Percentiles rank a stretch among this genome's conserved stretches.
phyloP scores from a whole-genome alignment of 1,140 invertebrate genomes.

The Frieseomelitta varia region DNA sequence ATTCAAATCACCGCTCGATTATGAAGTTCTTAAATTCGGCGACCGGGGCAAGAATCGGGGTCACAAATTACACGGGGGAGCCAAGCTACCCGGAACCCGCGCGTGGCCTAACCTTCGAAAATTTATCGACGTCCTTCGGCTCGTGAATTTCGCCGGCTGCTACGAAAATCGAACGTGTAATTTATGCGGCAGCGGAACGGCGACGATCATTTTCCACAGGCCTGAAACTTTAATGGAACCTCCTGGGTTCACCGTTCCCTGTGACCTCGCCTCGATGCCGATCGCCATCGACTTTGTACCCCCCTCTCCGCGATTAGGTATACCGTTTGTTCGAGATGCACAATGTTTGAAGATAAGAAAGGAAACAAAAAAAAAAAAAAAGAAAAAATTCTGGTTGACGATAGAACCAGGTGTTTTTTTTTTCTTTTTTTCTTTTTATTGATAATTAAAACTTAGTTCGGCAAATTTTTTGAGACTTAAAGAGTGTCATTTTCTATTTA shows the following conservation, averaged over 20 bases:
- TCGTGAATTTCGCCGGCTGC: constrained; percentile 59
- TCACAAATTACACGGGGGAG: constrained; percentile 61
- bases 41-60: constrained; percentile 31
- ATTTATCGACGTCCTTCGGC: constrained; percentile 57
- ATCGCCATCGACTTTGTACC: neutral
- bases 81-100: constrained; percentile 42
- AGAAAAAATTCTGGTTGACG: too few species aligned
- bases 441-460: too few species aligned
- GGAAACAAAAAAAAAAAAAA: too few species aligned
- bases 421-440: too few species aligned
- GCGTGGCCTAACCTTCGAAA: constrained; percentile 49
- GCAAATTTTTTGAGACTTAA: too few species aligned
- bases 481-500: too few species aligned
- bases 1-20: neutral
- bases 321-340: neutral
- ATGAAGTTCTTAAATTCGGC: neutral
- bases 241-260: neutral
- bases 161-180: constrained; percentile 66
- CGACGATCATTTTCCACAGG: constrained; percentile 51
- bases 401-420: too few species aligned
- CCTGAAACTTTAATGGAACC: constrained; percentile 59
- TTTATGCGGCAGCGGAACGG: constrained; percentile 51
- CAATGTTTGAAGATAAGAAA: neutral
- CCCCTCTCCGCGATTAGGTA: neutral
- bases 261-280: neutral